phyloP scores from a whole-genome alignment of 2,888 invertebrate genomes.

The Brachypalpus laphriformis region DNA sequence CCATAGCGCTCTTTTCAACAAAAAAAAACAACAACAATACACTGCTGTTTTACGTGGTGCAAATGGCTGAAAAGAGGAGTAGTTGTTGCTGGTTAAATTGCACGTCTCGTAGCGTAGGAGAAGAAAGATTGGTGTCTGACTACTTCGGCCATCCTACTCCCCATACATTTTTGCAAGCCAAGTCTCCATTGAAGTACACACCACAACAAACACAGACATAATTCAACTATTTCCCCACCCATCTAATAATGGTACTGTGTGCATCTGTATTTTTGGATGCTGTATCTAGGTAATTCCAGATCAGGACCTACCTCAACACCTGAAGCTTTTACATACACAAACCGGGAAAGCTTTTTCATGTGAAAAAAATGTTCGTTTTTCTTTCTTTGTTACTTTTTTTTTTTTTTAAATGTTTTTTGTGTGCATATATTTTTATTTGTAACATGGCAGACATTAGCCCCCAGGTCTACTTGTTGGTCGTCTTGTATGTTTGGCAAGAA shows the following conservation, averaged over 20 bases:
- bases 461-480: constrained; percentile 70
- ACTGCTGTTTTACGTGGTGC: constrained; percentile 54
- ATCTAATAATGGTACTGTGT: constrained; percentile 48
- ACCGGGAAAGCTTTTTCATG: constrained; percentile 21
- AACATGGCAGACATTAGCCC: constrained; percentile 61
- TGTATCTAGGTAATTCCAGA: constrained; percentile 73
- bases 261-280: constrained; percentile 69
- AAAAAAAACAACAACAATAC: background rate
- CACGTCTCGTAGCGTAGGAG: constrained; percentile 64
- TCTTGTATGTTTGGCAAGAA: constrained; percentile 26
- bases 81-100: constrained; percentile 56
- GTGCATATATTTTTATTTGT: constrained; percentile 56
- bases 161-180: constrained; percentile 27
- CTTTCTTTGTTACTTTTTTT: constrained; percentile 8
- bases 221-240: constrained; percentile 65
- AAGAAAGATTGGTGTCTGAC: constrained; percentile 69
- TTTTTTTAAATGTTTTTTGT: constrained; percentile 27
- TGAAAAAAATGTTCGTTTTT: constrained; percentile 11
- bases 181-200: constrained; percentile 40
- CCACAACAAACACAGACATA: constrained; percentile 13
- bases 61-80: constrained; percentile 70
- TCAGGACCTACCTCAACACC: constrained; percentile 72
- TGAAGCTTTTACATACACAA: constrained; percentile 66
- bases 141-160: constrained; percentile 59
- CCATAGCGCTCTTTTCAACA: constrained; percentile 35